Evolutionary conservation across 1,140 invertebrate species (phyloP), one percentile per base, ranked within the genome.

Genomic region (Lepidurus arcticus): DNA sequence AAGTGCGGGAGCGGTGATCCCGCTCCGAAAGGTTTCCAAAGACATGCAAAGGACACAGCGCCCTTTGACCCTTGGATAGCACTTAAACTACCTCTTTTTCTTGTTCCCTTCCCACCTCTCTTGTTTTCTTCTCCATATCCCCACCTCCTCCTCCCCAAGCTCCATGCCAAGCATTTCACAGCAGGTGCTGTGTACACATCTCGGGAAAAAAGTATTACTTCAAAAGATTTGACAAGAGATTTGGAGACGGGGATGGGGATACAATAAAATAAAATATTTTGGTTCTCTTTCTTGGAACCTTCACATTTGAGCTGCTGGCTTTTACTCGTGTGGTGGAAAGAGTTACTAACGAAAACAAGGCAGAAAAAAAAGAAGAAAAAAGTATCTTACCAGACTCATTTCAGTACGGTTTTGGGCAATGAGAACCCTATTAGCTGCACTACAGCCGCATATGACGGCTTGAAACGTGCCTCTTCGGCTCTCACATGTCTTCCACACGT

Each of bases 11-110:
- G 16, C 7, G 53, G 9, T 1, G 53, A 7, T 21, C 53, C 13
- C 21, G n/a, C 53, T 65, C 13, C 53, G 53, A 65, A 65, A 65
- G 53, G 53, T 21, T 65, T 16, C 53, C 13, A 21, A 65, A 21
- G 53, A 65, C 53, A 21, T 11, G 53, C 9, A 65, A 65, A 65
- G 21, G 8, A 65, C 21, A 65, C 53, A 13, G 53, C 53, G 53
- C 53, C 53, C 13, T 65, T 65, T 65, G 53, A 65, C 53, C 53
- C 53, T 65, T 65, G 16, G 53, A 65, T n/a, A 65, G 53, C 13
- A 65, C 53, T 65, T 65, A 16, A 65, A 65, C 53, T 21, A 65
- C 53, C 53, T 65, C 5, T 21, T 13, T 65, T 65, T 7, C 21
- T 21, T 13, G 16, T 21, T 13, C 53, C 53, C 1, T 65, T 65